Base-by-base conservation (phyloP, 2,888 invertebrate species). In the Scaptomyza caliginosa region DNA sequence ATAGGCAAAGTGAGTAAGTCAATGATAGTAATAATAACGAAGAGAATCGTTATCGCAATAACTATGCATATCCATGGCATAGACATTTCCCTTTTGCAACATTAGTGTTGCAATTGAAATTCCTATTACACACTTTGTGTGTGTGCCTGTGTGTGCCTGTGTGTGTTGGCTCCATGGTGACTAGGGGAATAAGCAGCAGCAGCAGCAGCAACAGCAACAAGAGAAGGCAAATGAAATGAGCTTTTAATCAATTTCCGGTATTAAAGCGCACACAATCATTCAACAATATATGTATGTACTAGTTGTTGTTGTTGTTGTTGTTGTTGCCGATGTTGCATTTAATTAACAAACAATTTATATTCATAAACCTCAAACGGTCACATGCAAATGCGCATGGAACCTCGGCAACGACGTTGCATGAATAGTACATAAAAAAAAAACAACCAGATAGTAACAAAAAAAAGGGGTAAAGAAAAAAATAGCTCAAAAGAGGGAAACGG, bases 321-420 rank as follows among this genome's bases (percentile, higher is more conserved):
- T 28, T 63, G 67, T 49, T 69, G 64, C 55, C 68, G 81, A 72
- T 77, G 69, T 72, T 86, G 84, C 71, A 77, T 84, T 86, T 85
- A 86, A 86, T 86, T 86, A 86, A 85, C 84, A 81, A 72, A 82
- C 83, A 85, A 86, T 86, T 86, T 86, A 86, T 87, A 86, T 87
- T 86, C 87, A 87, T 87, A 85, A 87, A 62, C 87, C 75, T 67
- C 83, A 78, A 83, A 74, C 78, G 81, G 76, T 74, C 80, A 78
- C 87, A 83, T 83, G 74, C 74, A 79, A 85, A 74, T 75, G 77
- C 70, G 64, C 71, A 71, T 66, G 67, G 28, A 68, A 71, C 16
- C 55, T 72, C 66, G 63, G 43, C 39, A 62, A 56, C 57, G 50
- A 56, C 57, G 50, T 42, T 43, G 56, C 63, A 54, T 21, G 49